Conservation (phyloP, 2,797 vertebrate species). For the Sebastes paucispinis region DNA sequence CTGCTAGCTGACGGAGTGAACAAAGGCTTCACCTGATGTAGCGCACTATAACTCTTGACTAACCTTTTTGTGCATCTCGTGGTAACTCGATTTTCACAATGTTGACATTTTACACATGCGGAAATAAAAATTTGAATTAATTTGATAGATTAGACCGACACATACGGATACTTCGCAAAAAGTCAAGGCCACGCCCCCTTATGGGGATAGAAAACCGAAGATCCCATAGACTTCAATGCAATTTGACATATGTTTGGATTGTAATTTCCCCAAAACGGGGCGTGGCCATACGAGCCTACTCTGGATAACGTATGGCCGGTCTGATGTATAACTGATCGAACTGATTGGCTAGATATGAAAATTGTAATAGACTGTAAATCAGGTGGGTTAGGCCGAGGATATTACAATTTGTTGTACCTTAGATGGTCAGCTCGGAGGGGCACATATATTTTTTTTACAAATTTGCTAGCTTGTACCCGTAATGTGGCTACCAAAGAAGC, state of each 20-base stretch:
- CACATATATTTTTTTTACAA: background rate
- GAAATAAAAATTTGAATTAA: background rate
- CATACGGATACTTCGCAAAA: too few relatives aligned
- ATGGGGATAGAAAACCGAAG: too few relatives aligned
- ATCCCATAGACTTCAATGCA: too few relatives aligned
- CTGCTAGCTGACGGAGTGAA: background rate
- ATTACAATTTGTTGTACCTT: background rate
- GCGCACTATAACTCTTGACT: background rate
- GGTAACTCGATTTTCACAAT: background rate
- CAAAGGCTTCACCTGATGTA: background rate
- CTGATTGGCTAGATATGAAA: too few relatives aligned
- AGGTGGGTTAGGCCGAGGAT: background rate
- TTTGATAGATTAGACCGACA: background rate
- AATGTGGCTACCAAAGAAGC: background rate
- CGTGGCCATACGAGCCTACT: too few relatives aligned
- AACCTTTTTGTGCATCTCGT: background rate
- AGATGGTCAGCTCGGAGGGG: accelerated
- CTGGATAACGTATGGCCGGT: too few relatives aligned
- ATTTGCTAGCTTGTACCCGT: background rate
- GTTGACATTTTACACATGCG: background rate
- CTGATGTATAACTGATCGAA: background rate
- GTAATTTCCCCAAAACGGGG: too few relatives aligned
- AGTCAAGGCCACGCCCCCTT: too few relatives aligned
- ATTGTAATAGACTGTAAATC: background rate
- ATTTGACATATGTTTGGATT: too few relatives aligned